Conservation (phyloP, 1,140 invertebrate genomes). For the Scaptomyza graminum region DNA sequence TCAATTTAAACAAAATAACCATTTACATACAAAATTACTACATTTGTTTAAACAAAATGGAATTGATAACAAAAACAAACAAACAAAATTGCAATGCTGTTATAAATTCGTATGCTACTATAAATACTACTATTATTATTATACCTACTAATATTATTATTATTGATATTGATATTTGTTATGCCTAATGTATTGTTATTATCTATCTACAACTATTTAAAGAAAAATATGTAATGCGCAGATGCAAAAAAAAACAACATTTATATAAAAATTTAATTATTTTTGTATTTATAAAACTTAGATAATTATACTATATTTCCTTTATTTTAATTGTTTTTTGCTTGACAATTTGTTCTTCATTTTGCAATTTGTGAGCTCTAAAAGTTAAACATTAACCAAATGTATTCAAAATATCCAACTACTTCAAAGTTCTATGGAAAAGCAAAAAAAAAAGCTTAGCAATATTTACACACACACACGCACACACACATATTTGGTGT, state of each 20-base stretch:
- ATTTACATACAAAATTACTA: constrained; percentile 15
- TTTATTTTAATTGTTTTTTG: constrained; percentile 13
- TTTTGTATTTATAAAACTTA: constrained; percentile 24
- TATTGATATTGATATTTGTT: constrained; percentile 81
- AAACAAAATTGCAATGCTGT: constrained; percentile 52
- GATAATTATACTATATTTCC: background rate
- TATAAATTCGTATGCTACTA: constrained; percentile 72
- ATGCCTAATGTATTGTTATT: constrained; percentile 80
- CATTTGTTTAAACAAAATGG: constrained; percentile 43
- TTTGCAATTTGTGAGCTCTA: constrained; percentile 25
- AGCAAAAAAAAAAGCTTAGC: constrained; percentile 31
- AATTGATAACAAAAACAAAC: constrained; percentile 27
- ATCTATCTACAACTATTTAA: constrained; percentile 64
- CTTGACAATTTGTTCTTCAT: constrained; percentile 14
- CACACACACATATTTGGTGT: constrained; percentile 10
- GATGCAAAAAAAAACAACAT: constrained; percentile 19
- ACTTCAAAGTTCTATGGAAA: constrained; percentile 35
- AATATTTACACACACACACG: constrained; percentile 27
- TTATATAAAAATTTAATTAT: constrained; percentile 26
- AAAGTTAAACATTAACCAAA: constrained; percentile 42
- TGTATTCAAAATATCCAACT: constrained; percentile 32
- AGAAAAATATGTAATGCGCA: constrained; percentile 44
- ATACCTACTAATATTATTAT: constrained; percentile 36
- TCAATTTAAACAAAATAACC: background rate
- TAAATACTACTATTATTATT: constrained; percentile 40